A percentile compares a stretch with the other conserved stretches of the same genome.
Conservation (phyloP, 2,888 invertebrate genomes). For the Pachymerium ferrugineum region DNA sequence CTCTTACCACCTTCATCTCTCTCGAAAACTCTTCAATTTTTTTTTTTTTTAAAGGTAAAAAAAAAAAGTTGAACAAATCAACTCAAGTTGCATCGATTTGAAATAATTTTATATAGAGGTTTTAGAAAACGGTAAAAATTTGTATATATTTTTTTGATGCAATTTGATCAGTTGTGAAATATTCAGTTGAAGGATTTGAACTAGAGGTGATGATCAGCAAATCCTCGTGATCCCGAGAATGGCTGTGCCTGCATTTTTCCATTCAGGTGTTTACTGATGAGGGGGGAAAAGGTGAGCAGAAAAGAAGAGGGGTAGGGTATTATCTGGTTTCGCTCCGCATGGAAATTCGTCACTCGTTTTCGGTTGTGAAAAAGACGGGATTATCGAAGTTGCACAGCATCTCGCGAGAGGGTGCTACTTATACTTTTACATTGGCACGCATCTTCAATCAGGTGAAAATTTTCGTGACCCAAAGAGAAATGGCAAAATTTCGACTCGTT, state of each 20-base stretch:
- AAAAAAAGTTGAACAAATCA: neutral
- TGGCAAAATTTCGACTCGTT: too few relatives aligned
- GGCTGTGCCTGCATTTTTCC: neutral
- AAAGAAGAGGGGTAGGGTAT: neutral
- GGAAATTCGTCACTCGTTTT: constrained; percentile 13
- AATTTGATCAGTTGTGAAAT: neutral
- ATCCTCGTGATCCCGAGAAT: neutral
- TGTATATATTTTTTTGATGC: neutral
- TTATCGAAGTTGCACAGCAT: neutral
- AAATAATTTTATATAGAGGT: too few relatives aligned
- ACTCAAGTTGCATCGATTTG: neutral
- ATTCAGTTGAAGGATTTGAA: constrained; percentile 4
- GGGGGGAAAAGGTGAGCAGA: neutral
- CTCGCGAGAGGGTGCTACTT: too few relatives aligned
- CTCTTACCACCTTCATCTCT: neutral
- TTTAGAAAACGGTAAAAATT: neutral
- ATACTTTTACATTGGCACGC: too few relatives aligned
- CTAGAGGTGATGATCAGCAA: constrained; percentile 1
- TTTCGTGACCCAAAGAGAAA: neutral
- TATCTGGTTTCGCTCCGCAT: neutral
- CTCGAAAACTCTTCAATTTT: neutral
- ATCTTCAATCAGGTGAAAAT: neutral
- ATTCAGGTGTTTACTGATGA: constrained; percentile 8
- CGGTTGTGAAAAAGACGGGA: constrained; percentile 3
- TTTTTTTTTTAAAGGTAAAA: too few relatives aligned